Evolutionary conservation across 2,113 vertebrate genomes (phyloP).

Genomic region (Takifugu flavidus): DNA sequence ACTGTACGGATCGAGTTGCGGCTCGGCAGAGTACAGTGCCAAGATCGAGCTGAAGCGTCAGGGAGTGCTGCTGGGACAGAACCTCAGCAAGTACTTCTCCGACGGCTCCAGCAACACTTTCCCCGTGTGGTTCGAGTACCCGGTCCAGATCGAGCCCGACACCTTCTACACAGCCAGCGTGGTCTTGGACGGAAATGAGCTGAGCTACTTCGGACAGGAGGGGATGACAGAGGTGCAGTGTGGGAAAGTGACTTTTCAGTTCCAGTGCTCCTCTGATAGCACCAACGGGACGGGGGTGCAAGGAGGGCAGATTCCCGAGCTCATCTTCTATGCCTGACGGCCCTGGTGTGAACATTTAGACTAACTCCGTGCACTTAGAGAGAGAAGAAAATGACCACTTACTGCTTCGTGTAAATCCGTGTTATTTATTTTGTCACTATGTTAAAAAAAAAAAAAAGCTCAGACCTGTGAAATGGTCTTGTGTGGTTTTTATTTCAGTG

Average conservation of each 20-base stretch:
- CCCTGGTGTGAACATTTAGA: slow-evolving; percentile 8
- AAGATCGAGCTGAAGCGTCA: slow-evolving; percentile 96
- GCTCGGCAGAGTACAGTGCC: slow-evolving; percentile 93
- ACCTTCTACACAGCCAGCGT: slow-evolving; percentile 97
- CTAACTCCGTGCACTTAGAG: slow-evolving; percentile 32
- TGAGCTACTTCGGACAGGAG: slow-evolving; percentile 97
- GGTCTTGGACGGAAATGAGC: slow-evolving; percentile 91
- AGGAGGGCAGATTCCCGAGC: slow-evolving; percentile 95
- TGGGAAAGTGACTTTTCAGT: slow-evolving; percentile 96
- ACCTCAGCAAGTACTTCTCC: slow-evolving; percentile 95
- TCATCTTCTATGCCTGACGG: slow-evolving; percentile 94
- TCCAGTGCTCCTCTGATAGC: slow-evolving; percentile 97
- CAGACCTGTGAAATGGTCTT: slow-evolving; percentile 25
- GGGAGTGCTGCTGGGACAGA: slow-evolving; percentile 90
- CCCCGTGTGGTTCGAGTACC: slow-evolving; percentile 95
- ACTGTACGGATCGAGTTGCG: slow-evolving; percentile 94
- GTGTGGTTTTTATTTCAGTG: slow-evolving; percentile 35
- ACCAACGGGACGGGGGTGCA: slow-evolving; percentile 97
- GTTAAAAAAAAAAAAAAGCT: slow-evolving; percentile 10
- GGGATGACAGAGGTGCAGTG: slow-evolving; percentile 98
- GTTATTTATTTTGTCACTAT: slow-evolving; percentile 59
- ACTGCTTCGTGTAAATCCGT: slow-evolving; percentile 40
- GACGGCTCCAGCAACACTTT: slow-evolving; percentile 97
- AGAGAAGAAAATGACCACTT: slow-evolving; percentile 32
- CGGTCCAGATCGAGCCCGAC: slow-evolving; percentile 94